Percentiles rank a stretch among this genome's conserved stretches.
Conservation (phyloP, 2,113 vertebrate genomes). For the Notarius lentiginosus region DNA sequence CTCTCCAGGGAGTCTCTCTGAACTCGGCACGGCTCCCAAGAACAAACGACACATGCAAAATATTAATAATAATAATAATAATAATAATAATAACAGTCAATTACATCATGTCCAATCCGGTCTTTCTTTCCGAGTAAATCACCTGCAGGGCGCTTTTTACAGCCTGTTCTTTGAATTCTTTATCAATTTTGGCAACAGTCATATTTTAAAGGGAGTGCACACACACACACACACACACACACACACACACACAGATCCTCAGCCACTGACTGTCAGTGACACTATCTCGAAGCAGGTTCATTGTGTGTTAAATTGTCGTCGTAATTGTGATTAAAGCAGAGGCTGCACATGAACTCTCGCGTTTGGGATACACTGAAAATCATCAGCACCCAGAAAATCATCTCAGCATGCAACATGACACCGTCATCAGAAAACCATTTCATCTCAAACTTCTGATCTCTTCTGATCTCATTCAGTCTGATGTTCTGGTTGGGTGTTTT, state of each 20-base stretch:
- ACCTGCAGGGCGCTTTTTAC: neutral
- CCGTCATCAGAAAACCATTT: slow-evolving; percentile 21
- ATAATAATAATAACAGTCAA: neutral
- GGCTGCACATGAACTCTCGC: neutral
- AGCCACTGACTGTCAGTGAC: neutral
- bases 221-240: neutral
- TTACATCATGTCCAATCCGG: neutral
- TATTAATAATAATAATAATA: neutral
- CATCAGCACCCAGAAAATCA: neutral
- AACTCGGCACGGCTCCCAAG: too few relatives aligned
- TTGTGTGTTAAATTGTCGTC: too few relatives aligned
- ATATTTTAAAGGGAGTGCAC: too few relatives aligned
- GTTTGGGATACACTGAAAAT: slow-evolving; percentile 1
- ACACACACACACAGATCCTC: neutral
- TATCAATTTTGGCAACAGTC: neutral
- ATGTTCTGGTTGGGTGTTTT: neutral
- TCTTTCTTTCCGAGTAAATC: too few relatives aligned
- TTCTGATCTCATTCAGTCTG: neutral
- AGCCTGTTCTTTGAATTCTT: neutral
- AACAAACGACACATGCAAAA: neutral
- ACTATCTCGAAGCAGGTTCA: neutral
- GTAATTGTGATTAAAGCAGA: neutral
- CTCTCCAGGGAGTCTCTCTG: neutral
- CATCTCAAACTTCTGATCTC: neutral
- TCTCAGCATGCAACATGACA: slow-evolving; percentile 15